A percentile compares a stretch with the other conserved stretches of the same genome.
Conservation (phyloP, 1,140 invertebrate genomes). For the Calycopis cecrops region DNA sequence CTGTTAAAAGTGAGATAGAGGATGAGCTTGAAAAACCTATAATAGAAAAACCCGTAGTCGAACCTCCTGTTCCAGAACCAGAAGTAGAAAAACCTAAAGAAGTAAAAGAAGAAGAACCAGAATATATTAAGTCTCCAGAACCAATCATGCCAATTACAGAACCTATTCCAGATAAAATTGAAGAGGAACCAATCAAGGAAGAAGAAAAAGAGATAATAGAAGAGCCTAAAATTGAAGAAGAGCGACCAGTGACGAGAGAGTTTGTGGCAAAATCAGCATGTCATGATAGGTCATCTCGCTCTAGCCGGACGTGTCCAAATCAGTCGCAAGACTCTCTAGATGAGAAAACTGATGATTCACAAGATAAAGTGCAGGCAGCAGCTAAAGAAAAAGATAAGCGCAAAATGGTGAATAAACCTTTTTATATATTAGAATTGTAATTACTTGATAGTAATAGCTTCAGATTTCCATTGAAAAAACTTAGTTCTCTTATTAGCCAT, state of each 20-base stretch:
- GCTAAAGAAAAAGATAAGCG: constrained; percentile 68
- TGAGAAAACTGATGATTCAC: constrained; percentile 66
- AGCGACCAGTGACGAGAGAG: constrained; percentile 45
- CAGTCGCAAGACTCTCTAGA: constrained; percentile 47
- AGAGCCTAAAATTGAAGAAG: constrained; percentile 40
- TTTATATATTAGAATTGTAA: too few relatives aligned
- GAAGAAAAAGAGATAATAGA: constrained; percentile 32
- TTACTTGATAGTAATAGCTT: too few relatives aligned
- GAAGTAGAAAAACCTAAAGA: constrained; percentile 30
- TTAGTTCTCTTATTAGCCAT: too few relatives aligned
- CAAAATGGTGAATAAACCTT: constrained; percentile 65
- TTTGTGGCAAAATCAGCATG: constrained; percentile 60
- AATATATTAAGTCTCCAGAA: constrained; percentile 4
- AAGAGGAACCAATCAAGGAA: constrained; percentile 23
- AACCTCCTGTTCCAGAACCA: constrained; percentile 18
- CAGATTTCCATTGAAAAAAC: too few relatives aligned
- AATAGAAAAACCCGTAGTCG: constrained; percentile 21
- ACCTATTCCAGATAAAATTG: constrained; percentile 27
- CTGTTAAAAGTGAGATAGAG: constrained; percentile 44
- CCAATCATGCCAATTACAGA: constrained; percentile 2
- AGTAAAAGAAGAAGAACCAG: constrained; percentile 22
- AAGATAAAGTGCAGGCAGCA: constrained; percentile 76
- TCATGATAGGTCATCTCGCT: constrained; percentile 58
- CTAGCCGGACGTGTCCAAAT: constrained; percentile 55
- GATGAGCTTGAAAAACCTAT: constrained; percentile 21